Conservation (phyloP, 1,140 invertebrate genomes). For the Mercenaria mercenaria region DNA sequence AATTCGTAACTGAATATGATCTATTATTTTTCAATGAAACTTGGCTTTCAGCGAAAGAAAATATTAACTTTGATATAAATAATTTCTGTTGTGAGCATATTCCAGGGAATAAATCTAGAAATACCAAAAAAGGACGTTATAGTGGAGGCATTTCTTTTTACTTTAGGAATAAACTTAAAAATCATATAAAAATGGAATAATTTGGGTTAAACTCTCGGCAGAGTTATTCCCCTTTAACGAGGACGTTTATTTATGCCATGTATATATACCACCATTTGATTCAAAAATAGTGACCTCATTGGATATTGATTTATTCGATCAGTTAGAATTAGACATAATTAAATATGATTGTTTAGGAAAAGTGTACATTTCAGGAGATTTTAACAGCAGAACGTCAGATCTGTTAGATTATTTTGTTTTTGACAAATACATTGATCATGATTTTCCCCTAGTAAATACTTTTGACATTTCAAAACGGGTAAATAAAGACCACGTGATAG, state of each 20-base stretch:
- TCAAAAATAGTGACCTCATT: neutral
- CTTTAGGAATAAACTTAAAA: too few relatives aligned
- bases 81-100: neutral
- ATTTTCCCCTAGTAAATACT: neutral
- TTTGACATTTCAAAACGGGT: neutral
- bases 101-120: neutral
- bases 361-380: neutral
- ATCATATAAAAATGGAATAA: neutral
- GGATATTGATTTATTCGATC: neutral
- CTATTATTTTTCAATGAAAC: neutral
- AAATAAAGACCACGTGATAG: neutral
- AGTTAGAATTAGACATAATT: neutral
- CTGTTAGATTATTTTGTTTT: neutral
- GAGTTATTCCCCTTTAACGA: neutral
- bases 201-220: neutral
- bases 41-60: neutral
- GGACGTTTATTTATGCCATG: neutral
- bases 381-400: neutral
- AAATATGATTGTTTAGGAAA: neutral
- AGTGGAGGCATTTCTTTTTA: too few relatives aligned
- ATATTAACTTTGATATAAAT: conserved; percentile 3
- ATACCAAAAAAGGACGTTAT: neutral
- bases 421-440: neutral
- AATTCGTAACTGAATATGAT: neutral
- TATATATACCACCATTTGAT: neutral